Evolutionary conservation across 2,888 invertebrate species (phyloP).

Genomic region (Lacanobia oleracea): DNA sequence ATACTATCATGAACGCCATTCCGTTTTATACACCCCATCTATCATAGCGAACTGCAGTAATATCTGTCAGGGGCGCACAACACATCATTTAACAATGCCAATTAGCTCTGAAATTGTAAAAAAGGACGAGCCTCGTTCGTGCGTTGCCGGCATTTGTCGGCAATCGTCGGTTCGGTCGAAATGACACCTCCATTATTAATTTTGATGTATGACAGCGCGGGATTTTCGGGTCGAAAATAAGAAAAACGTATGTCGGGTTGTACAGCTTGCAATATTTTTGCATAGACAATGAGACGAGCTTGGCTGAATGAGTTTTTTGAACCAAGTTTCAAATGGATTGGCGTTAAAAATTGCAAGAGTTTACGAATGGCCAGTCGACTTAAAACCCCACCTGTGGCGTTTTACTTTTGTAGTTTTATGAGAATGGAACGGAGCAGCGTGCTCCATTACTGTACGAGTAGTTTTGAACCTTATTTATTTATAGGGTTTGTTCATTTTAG

Average conservation of each 20-base stretch:
- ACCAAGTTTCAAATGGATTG: conserved; percentile 40
- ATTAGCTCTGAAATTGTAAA: conserved; percentile 41
- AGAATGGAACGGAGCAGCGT: background rate
- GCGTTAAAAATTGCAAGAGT: conserved; percentile 42
- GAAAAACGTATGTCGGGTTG: conserved; percentile 13
- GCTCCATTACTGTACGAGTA: background rate
- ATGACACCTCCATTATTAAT: conserved; percentile 54
- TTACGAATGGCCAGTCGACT: conserved; percentile 14
- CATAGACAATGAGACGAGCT: conserved; percentile 34
- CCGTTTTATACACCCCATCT: conserved; percentile 8
- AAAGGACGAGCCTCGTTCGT: conserved; percentile 12
- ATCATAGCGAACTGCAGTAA: conserved; percentile 29
- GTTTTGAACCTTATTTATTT: background rate
- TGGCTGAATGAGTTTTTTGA: conserved; percentile 29
- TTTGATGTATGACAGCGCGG: conserved; percentile 45
- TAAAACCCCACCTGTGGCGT: conserved; percentile 18
- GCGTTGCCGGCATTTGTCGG: conserved; percentile 37
- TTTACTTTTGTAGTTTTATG: conserved; percentile 8
- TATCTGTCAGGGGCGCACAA: conserved; percentile 29
- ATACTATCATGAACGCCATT: conserved; percentile 21
- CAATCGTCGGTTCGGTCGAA: conserved; percentile 24
- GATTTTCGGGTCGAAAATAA: conserved; percentile 28
- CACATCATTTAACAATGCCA: conserved; percentile 18
- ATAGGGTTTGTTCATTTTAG: background rate
- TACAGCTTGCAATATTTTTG: conserved; percentile 37